Evolutionary conservation across 2,888 invertebrate species (phyloP).

Genomic region (Meghimatium bilineatum): DNA sequence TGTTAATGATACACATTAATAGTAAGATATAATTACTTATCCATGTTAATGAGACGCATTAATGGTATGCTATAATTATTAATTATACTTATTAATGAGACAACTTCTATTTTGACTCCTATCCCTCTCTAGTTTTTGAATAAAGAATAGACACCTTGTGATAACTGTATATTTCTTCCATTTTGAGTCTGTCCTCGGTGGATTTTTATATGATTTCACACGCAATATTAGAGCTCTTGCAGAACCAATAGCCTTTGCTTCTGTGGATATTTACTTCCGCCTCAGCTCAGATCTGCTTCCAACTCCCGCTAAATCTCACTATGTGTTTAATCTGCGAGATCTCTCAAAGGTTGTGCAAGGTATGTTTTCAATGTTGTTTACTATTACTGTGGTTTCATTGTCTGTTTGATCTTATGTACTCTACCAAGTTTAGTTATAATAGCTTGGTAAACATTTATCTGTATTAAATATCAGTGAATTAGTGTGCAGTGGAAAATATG

Average conservation of each 20-base stretch:
- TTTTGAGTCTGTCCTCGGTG: slow-evolving; percentile 81
- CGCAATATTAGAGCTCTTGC: slow-evolving; percentile 77
- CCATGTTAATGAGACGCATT: too few species aligned
- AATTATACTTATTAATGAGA: too few species aligned
- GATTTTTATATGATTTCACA: slow-evolving; percentile 88
- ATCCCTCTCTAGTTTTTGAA: not conserved
- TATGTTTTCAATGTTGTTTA: slow-evolving; percentile 34
- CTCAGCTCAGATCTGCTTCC: slow-evolving; percentile 78
- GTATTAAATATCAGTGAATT: too few species aligned
- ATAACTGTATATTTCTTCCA: not conserved
- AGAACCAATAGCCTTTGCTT: slow-evolving; percentile 74
- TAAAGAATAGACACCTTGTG: too few species aligned
- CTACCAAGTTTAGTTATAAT: too few species aligned
- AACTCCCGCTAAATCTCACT: slow-evolving; percentile 78
- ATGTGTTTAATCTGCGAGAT: slow-evolving; percentile 81
- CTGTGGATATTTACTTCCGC: slow-evolving; percentile 77
- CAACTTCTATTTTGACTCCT: too few species aligned
- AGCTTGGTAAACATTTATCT: too few species aligned
- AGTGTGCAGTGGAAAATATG: too few species aligned
- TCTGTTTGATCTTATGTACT: not conserved
- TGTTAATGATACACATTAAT: too few species aligned
- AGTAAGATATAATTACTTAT: too few species aligned
- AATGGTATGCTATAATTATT: too few species aligned
- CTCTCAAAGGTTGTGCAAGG: slow-evolving; percentile 93
- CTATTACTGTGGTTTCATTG: not conserved